Base-by-base conservation (phyloP, 2,797 vertebrate species). In the Sparidentex hasta region DNA sequence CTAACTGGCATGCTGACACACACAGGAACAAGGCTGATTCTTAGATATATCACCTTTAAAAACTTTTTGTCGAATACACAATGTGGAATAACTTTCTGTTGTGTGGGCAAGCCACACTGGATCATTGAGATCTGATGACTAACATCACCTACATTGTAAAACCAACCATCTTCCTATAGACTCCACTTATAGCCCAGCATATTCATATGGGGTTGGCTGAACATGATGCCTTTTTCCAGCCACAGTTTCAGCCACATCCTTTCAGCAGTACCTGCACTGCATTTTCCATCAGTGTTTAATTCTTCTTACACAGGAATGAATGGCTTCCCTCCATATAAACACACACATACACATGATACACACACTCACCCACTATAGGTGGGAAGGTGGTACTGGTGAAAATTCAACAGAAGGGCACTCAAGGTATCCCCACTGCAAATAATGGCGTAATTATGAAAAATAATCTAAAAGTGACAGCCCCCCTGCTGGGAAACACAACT, bases 391-490 rank as follows among this genome's bases (percentile, higher is more conserved):
- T 68, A 82, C 33, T 43, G 76, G 13, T 20, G 21, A 74, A 80
- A 68, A 67, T 56, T 47, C 72, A 86, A 82, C 59, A 83, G 65
- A 80, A 64, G 29, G 38, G 52, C 21, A n/a, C 59, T 44, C n/a
- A 74, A 21, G 33, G 58, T 62, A 47, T 62, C 48, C 62, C 38
- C 65, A 58, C 51, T 47, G 52, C 20, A 79, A 81, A 68, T 73
- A 76, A 79, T 17, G 29, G 52, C 3, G 38, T 81, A 65, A 72
- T 87, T 78, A 78, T 27, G 77, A 76, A 82, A 56, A 74, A 59
- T 51, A 64, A 88, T 81, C 58, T 64, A 11, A 74, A 65, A 83
- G 62, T 65, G 75, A 82, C 71, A 74, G 76, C 65, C 52, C 62
- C 62, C 73, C 72, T 65, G 62, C 48, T 57, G 59, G 69, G 73